Evolutionary conservation across 2,113 vertebrate genomes (phyloP).

Genomic region (Suncus etruscus): DNA sequence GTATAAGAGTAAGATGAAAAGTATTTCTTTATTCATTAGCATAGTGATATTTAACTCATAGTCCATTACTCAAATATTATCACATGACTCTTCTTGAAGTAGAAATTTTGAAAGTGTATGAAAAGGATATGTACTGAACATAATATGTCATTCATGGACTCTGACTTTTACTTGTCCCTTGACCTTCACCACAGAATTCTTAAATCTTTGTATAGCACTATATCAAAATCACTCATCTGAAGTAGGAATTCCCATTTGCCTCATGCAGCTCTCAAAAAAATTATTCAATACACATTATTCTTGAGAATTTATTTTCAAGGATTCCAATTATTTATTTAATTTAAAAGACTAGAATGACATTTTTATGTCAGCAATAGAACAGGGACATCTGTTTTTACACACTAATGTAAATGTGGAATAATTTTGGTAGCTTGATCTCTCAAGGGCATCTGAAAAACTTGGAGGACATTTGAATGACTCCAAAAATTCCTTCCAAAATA

Average conservation of each 20-base stretch:
- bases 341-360: neutral
- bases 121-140: neutral
- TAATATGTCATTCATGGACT: neutral
- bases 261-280: neutral
- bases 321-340: neutral
- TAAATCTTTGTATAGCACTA: neutral
- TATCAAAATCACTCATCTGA: neutral
- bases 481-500: neutral
- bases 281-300: neutral
- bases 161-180: neutral
- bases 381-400: neutral
- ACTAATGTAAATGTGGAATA: neutral
- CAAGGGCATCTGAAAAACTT: neutral
- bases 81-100: neutral
- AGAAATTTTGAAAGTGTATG: neutral
- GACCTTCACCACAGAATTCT: neutral
- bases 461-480: neutral
- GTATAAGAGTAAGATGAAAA: neutral
- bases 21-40: neutral
- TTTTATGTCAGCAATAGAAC: neutral
- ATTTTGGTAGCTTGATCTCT: neutral
- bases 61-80: neutral
- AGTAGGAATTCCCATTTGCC: neutral
- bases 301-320: neutral
- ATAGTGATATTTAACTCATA: neutral